Base-by-base conservation (phyloP, 2,888 invertebrate genomes). In the Apotomis betuletana region DNA sequence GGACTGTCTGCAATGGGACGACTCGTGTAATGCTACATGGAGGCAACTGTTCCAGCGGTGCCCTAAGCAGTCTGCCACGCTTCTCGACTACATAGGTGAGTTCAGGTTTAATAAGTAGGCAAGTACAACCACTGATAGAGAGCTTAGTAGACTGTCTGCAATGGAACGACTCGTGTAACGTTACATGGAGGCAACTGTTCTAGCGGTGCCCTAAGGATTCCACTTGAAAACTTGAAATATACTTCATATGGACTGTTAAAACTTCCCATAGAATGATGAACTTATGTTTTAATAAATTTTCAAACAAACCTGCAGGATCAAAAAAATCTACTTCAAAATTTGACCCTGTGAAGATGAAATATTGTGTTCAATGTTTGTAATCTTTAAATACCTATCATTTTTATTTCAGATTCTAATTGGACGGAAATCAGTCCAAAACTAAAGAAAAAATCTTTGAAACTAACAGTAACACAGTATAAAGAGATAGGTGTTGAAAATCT, bases 151-250 rank as follows among this genome's bases (percentile, higher is more conserved):
- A 94, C 74, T 96, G 96, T 81, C 88, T 97, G 55, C 85, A 85
- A 38, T 89, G 90, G 65, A 96, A 97, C 77, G 94, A 94, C 74
- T 94, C 94, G 0, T 95, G 95, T 79, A 95, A 95, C 78, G 94
- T 94, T 61, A 93, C 94, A 0, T 97, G 96, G 97, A 93, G 94
- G 79, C 95, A 95, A 78, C 85, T 95, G 64, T 96, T 96, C n/a
- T n/a, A n/a, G n/a, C n/a, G n/a, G n/a, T n/a, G n/a, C n/a, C 87
- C 88, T 15, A 15, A 15, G 15, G 15, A 1, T 15, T 15, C 15
- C 15, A 15, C 15, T n/a, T n/a, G n/a, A 15, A 15, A 15, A 15
- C 15, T 15, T 15, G 15, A 15, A 15, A 15, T 15, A 15, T 15
- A 15, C 15, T 15, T 15, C 15, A 15, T 15, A 15, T 15, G 15